Evolutionary conservation across 2,113 vertebrate genomes (phyloP).

Genomic region (Indicator maculatus): DNA sequence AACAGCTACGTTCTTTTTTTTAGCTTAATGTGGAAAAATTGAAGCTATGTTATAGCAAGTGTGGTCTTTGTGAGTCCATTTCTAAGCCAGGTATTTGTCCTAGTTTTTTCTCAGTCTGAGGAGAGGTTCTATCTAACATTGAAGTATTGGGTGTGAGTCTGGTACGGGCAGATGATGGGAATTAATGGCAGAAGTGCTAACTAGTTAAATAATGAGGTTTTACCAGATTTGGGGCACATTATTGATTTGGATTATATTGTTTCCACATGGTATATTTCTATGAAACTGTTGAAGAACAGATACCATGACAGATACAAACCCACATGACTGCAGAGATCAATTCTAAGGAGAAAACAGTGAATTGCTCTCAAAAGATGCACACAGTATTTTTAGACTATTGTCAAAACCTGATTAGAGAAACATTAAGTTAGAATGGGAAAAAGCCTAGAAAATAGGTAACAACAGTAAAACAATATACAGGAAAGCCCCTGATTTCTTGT

Average conservation of each 20-base stretch:
- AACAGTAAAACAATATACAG: neutral
- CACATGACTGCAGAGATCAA: neutral
- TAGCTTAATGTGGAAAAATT: neutral
- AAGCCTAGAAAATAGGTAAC: neutral
- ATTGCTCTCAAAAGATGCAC: neutral
- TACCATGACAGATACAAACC: neutral
- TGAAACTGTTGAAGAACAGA: neutral
- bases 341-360: neutral
- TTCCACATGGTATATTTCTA: neutral
- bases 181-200: neutral
- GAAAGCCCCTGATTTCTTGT: neutral
- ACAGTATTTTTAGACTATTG: neutral
- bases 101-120: neutral
- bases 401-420: neutral
- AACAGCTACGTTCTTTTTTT: neutral
- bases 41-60: neutral
- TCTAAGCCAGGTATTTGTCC: neutral
- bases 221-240: fast-evolving
- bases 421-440: neutral
- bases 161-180: neutral
- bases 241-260: neutral
- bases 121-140: neutral
- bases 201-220: neutral
- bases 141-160: neutral
- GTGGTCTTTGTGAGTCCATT: neutral